These are phyloP conservation scores for Calidris pugnax DNA, from an alignment of 2,113 vertebrate genomes.

Conservation along the genomic window DNA sequence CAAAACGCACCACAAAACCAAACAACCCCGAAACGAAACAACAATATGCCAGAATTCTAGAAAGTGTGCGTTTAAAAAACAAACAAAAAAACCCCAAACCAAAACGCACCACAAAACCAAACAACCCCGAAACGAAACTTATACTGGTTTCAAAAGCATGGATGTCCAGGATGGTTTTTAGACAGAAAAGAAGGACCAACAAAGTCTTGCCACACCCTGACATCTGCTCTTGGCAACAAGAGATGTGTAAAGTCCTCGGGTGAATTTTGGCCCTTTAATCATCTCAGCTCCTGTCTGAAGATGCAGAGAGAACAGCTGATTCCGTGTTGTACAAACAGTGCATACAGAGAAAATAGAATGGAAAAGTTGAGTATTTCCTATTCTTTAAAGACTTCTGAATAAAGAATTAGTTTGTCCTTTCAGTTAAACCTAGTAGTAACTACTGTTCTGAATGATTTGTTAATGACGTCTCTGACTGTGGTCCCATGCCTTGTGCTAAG, in stretches of 20 bases:
- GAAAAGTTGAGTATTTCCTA: neutral
- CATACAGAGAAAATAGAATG: neutral
- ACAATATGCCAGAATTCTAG: neutral
- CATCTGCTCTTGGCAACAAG: neutral
- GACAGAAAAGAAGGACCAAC: neutral
- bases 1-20: neutral
- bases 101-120: neutral
- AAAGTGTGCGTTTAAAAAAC: neutral
- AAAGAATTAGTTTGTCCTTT: neutral
- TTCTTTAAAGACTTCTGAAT: neutral
- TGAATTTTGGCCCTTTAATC: neutral
- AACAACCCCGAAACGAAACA: neutral
- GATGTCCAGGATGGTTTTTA: neutral
- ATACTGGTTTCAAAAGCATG: neutral
- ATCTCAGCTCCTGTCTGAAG: neutral
- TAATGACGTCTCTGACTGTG: neutral
- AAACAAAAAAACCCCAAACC: neutral
- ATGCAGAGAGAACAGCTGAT: neutral
- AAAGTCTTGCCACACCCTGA: neutral
- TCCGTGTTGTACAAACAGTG: neutral
- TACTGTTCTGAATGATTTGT: neutral
- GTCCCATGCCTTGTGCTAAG: neutral
- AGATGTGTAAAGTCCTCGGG: neutral
- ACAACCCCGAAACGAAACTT: neutral
- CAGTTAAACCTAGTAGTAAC: neutral